Base-by-base conservation (phyloP, 1,140 invertebrate genomes). In the Drosophila ficusphila region DNA sequence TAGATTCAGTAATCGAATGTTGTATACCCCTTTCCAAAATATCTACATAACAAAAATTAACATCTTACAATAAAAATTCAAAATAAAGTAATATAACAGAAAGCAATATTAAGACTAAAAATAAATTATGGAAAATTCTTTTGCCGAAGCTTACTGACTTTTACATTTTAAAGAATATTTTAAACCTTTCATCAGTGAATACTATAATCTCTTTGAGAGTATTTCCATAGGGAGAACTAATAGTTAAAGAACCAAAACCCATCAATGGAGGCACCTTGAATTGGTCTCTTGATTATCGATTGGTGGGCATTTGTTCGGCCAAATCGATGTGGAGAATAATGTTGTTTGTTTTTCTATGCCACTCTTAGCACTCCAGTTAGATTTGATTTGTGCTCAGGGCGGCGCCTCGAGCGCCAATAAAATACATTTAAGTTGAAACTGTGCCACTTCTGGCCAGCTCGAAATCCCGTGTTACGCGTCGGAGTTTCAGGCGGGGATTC, bases 221-320 rank as follows among this genome's bases (percentile, higher is more conserved):
- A 36, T 46, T 1, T 2, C 4, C 3, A 14, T n/a, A 23, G 23
- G 34, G 6, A 47, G 31, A 53, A 39, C 34, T 61, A 64, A 36
- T 27, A 60, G 27, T 14, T 65, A n/a, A 34, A 23, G 46, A 41
- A 47, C 60, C 49, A 68, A 25, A 52, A 31, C 33, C 64, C 75
- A 64, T 67, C 62, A 67, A 67, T 67, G 78, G 52, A 77, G 76
- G 68, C 44, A 42, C 9, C 81, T 77, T 62, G 56, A 62, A 64
- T 61, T 46, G 60, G 77, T 75, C 82, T 75, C 65, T 88, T 75
- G 82, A 86, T 86, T 86, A 75, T 75, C 69, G 58, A 64, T 46
- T 27, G 23, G 18, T 57, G 53, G 68, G 57, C 76, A 69, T 81
- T 77, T 88, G 77, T 75, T 88, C 51, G 42, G 38, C 68, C 58